A percentile compares a stretch with the other conserved stretches of the same genome.
Evolutionary conservation across 2,113 vertebrate species (phyloP).

Genomic region (Abramis brama): DNA sequence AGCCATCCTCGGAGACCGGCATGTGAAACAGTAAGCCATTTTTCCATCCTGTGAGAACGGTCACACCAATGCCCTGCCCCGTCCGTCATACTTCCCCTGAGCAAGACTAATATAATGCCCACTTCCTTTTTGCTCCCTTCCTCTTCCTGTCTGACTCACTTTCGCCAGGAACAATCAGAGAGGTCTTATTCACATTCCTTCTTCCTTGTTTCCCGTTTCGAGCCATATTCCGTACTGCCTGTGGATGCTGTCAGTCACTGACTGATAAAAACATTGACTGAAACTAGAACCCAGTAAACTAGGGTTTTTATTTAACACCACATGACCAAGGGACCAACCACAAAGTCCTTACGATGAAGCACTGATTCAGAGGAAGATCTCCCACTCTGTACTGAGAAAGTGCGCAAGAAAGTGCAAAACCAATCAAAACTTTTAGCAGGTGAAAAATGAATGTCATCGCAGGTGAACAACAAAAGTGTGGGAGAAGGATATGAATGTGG

Average conservation of each 20-base stretch:
- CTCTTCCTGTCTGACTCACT: constrained; percentile 72
- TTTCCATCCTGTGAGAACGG: constrained; percentile 47
- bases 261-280: neutral
- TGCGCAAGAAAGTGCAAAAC: neutral
- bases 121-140: constrained; percentile 62
- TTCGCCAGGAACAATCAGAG: constrained; percentile 54
- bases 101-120: constrained; percentile 42
- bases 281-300: neutral
- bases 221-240: constrained; percentile 41
- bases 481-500: neutral
- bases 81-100: constrained; percentile 57
- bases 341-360: neutral
- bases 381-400: neutral
- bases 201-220: constrained; percentile 50
- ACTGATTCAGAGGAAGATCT: constrained; percentile 2
- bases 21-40: constrained; percentile 24
- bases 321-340: neutral
- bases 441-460: neutral
- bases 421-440: neutral
- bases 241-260: constrained; percentile 49
- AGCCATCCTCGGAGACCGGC: neutral
- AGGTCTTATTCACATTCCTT: constrained; percentile 22
- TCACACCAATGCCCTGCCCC: constrained; percentile 24
- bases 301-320: neutral
- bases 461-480: neutral